These are phyloP conservation scores for Epizoanthus fatuus DNA, from an alignment of 92 coral and sea anemone species.

Conservation along the genomic window DNA sequence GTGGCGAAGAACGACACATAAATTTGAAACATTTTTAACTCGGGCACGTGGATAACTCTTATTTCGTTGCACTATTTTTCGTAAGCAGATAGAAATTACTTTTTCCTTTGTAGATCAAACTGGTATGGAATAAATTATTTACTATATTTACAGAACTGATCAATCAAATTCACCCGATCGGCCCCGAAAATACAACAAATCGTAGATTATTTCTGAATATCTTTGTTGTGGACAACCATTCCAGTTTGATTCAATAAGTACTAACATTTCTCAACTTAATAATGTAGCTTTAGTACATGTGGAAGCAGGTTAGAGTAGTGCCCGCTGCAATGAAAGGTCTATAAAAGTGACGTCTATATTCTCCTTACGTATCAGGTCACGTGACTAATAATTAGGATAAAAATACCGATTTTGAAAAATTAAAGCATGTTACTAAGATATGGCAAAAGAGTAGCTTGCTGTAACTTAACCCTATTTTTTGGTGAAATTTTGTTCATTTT, in stretches of 20 bases:
- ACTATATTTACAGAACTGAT: neutral
- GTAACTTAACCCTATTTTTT: neutral
- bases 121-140: neutral
- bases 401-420: neutral
- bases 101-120: neutral
- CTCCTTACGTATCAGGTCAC: conserved; percentile 14
- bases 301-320: neutral
- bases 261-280: neutral
- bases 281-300: neutral
- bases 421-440: neutral
- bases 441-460: neutral
- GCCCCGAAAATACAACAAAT: neutral
- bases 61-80: neutral
- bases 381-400: conserved; percentile 1
- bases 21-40: neutral
- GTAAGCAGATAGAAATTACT: neutral
- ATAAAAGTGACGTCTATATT: conserved; percentile 16
- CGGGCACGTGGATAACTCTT: neutral
- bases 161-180: too few species aligned
- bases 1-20: neutral
- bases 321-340: neutral
- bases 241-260: conserved; percentile 8
- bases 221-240: conserved; percentile 5
- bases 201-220: neutral
- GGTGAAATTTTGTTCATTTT: neutral